Percentiles rank a stretch among this genome's conserved stretches.
Evolutionary conservation across 37 sponge, comb jelly and placozoan species (phyloP).

Genomic region (Spongia lamella): DNA sequence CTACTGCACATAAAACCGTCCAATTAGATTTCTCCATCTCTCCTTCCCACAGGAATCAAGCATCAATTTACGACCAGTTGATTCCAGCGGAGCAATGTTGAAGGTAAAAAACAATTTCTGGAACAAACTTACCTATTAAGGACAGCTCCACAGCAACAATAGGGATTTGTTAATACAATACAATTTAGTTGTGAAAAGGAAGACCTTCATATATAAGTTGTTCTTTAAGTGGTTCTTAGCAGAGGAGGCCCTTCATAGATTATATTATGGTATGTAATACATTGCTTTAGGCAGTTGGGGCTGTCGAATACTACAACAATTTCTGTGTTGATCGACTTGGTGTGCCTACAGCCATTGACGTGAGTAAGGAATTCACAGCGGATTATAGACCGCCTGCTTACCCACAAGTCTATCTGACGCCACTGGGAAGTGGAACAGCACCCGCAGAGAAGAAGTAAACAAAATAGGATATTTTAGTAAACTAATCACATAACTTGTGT

Average conservation of each 20-base stretch:
- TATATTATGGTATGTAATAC: background rate
- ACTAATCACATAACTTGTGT: too few relatives aligned
- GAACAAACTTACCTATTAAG: too few relatives aligned
- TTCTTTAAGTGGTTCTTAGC: background rate
- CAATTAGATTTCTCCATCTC: background rate
- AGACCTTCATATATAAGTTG: background rate
- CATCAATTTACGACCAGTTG: background rate
- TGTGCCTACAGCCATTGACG: conserved; percentile 1
- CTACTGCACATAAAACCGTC: background rate
- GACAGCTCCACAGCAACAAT: too few relatives aligned
- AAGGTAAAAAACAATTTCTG: too few relatives aligned
- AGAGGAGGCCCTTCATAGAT: background rate
- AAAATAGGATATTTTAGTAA: too few relatives aligned
- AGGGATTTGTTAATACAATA: too few relatives aligned
- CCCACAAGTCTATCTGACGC: conserved; percentile 42
- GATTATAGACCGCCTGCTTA: background rate
- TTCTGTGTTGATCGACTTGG: conserved; percentile 62
- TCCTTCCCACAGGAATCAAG: background rate
- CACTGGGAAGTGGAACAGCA: conserved; percentile 13
- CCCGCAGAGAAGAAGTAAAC: background rate
- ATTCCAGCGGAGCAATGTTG: background rate
- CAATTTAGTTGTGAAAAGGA: background rate
- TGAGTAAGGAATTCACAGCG: background rate
- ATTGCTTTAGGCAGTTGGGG: conserved; percentile 35
- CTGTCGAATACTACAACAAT: conserved; percentile 57